phyloP scores from a whole-genome alignment of 2,888 invertebrate species.

The Standfussiana lucernea region DNA sequence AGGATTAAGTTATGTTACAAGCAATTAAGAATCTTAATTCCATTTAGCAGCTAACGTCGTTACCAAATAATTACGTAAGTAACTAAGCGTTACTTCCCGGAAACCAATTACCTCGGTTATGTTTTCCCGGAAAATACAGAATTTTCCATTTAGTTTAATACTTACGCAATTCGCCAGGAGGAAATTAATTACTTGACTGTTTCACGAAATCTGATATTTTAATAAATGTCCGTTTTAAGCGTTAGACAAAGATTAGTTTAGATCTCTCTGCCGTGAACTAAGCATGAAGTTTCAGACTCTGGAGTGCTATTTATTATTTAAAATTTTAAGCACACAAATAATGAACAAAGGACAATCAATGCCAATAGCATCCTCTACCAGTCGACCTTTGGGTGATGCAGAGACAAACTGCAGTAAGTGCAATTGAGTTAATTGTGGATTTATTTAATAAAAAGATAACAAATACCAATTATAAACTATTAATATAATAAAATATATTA shows the following conservation, averaged over 20 bases:
- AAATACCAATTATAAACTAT: too few relatives aligned
- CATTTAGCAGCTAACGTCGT: not conserved
- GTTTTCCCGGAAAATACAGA: conserved; percentile 19
- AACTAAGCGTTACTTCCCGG: conserved; percentile 6
- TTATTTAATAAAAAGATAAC: not conserved
- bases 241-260: conserved; percentile 23
- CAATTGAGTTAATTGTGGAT: too few relatives aligned
- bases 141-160: conserved; percentile 19
- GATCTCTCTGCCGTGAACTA: too few relatives aligned
- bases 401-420: not conserved
- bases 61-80: conserved; percentile 8
- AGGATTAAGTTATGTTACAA: not conserved
- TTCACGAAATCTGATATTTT: not conserved
- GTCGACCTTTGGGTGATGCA: not conserved
- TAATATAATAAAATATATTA: too few relatives aligned
- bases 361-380: not conserved
- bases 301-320: not conserved
- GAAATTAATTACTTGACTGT: conserved; percentile 36
- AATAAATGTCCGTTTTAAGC: not conserved
- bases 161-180: not conserved
- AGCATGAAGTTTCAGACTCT: not conserved
- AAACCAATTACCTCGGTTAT: conserved; percentile 16
- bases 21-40: conserved; percentile 1
- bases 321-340: not conserved
- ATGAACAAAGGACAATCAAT: not conserved